Evolutionary conservation across 2,797 vertebrate genomes (phyloP).

Genomic region (Steatocranus sp.): DNA sequence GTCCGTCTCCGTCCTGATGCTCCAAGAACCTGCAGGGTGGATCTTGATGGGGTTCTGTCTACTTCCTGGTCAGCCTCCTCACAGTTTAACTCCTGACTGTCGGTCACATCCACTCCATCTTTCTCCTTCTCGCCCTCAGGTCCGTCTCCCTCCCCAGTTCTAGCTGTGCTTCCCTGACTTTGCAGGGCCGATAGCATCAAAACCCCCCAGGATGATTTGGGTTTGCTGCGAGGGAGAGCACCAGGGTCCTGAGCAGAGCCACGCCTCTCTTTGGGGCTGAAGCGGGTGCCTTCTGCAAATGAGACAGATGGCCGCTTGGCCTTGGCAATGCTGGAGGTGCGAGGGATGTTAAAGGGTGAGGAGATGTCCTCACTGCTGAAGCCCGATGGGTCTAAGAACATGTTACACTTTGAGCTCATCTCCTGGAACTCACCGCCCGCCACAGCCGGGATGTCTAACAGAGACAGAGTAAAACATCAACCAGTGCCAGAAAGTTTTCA

Average conservation of each 20-base stretch:
- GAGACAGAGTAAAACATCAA: neutral
- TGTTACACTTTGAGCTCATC: constrained; percentile 75
- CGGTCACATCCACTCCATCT: constrained; percentile 35
- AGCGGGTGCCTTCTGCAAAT: constrained; percentile 96
- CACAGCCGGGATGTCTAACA: constrained; percentile 73
- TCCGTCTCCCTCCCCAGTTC: constrained; percentile 35
- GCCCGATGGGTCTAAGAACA: constrained; percentile 76
- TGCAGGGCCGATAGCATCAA: constrained; percentile 69
- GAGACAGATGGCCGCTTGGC: constrained; percentile 93
- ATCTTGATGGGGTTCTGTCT: constrained; percentile 31
- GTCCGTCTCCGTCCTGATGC: constrained; percentile 63
- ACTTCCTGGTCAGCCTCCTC: constrained; percentile 49
- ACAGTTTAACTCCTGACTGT: constrained; percentile 40
- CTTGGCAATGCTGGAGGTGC: constrained; percentile 94
- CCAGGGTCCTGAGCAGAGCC: constrained; percentile 75
- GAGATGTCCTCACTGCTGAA: constrained; percentile 82
- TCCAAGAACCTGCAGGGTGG: constrained; percentile 36
- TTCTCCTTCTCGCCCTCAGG: constrained; percentile 40
- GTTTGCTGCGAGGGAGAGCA: constrained; percentile 66
- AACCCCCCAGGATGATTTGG: constrained; percentile 77
- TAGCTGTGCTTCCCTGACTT: constrained; percentile 37
- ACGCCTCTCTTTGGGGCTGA: constrained; percentile 76
- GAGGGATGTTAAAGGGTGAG: constrained; percentile 87
- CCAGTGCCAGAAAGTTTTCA: neutral
- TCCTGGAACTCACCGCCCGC: constrained; percentile 80